These are phyloP conservation scores for Gymnothorax reevesii DNA, from an alignment of 2,797 vertebrate genomes.

Conservation along the genomic window DNA sequence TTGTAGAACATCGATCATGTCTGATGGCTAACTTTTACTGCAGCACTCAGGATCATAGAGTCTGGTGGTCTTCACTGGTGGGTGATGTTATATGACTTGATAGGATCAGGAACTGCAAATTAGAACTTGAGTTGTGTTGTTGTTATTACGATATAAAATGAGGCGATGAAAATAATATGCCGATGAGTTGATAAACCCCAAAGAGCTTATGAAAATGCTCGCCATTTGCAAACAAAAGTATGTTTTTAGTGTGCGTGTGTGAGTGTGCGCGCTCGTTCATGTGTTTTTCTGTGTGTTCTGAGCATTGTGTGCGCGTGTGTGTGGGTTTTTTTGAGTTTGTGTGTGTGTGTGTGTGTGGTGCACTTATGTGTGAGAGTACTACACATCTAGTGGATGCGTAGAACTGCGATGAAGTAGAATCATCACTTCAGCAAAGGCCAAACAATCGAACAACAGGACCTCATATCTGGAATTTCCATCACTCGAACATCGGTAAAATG, in stretches of 20 bases:
- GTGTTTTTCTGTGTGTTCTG: too few relatives aligned
- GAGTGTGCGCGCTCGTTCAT: too few relatives aligned
- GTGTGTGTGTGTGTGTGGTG: too few relatives aligned
- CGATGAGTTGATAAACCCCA: background rate
- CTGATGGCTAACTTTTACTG: background rate
- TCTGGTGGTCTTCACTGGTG: background rate
- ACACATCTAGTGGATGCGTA: too few relatives aligned
- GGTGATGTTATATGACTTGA: background rate
- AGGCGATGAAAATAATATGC: background rate
- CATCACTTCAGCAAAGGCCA: background rate
- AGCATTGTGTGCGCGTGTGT: too few relatives aligned
- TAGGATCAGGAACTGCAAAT: background rate
- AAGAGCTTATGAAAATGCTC: background rate
- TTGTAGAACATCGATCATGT: background rate
- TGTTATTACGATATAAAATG: background rate
- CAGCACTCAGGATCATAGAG: background rate
- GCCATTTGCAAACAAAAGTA: background rate
- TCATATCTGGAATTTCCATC: background rate
- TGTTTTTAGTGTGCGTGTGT: background rate
- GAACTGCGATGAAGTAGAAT: background rate
- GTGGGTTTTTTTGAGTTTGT: too few relatives aligned
- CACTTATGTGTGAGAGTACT: too few relatives aligned
- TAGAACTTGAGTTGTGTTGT: background rate
- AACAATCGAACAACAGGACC: background rate
- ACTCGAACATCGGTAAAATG: background rate